Conservation (phyloP, 2,888 invertebrate genomes). For the Melieria omissa region DNA sequence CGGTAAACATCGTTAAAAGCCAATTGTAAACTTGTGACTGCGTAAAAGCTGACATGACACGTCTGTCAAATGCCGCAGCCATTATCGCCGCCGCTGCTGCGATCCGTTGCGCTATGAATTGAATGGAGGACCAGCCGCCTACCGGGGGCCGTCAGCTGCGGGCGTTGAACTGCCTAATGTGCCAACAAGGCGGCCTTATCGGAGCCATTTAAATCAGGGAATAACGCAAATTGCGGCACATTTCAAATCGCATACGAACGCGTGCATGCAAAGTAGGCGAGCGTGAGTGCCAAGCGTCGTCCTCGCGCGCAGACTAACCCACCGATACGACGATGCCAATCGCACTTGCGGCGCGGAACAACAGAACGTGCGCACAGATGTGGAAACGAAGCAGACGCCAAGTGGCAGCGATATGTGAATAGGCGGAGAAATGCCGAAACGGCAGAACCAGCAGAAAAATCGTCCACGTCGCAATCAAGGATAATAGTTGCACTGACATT, state of each 20-base stretch:
- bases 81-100: slow-evolving; percentile 2
- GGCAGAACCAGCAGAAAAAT: slow-evolving; percentile 12
- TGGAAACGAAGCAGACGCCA: neutral
- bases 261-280: neutral
- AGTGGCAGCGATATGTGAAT: neutral
- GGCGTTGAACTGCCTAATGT: too few relatives aligned
- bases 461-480: slow-evolving; percentile 23
- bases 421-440: neutral
- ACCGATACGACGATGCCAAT: neutral
- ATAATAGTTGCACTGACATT: slow-evolving; percentile 56
- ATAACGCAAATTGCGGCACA: slow-evolving; percentile 39
- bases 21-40: slow-evolving; percentile 57
- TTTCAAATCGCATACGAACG: neutral
- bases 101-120: neutral
- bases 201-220: slow-evolving; percentile 56
- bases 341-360: too few relatives aligned
- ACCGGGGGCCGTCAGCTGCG: too few relatives aligned
- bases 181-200: slow-evolving; percentile 1
- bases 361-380: too few relatives aligned
- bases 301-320: neutral
- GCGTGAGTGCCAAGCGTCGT: neutral
- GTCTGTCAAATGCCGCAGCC: slow-evolving; percentile 18
- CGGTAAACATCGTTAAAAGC: slow-evolving; percentile 55
- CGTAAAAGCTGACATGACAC: slow-evolving; percentile 5
- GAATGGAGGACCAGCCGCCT: too few relatives aligned